phyloP scores from a whole-genome alignment of 2,113 vertebrate genomes.

The Xiphophorus couchianus region DNA sequence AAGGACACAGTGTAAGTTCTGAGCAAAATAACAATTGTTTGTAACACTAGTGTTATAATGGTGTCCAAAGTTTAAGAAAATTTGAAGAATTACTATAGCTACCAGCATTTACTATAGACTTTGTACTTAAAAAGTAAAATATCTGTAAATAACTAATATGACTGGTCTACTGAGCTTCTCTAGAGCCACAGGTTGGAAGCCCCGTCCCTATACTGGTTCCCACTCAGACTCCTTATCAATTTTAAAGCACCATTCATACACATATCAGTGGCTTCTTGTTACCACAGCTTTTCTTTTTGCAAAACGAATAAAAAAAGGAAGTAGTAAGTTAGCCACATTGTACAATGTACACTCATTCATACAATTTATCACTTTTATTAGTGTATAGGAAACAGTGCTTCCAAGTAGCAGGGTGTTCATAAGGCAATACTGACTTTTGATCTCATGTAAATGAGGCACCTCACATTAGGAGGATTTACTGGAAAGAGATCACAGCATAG shows the following conservation, averaged over 20 bases:
- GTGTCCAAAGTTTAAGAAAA: too few relatives aligned
- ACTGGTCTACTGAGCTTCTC: too few relatives aligned
- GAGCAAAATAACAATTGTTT: too few relatives aligned
- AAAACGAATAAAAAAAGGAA: too few relatives aligned
- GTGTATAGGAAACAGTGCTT: background rate
- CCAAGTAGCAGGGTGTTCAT: background rate
- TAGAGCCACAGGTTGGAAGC: background rate
- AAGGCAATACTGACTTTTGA: background rate
- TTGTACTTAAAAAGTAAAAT: too few relatives aligned
- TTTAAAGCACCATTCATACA: background rate
- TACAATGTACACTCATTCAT: background rate
- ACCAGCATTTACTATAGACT: too few relatives aligned
- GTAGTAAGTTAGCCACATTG: background rate
- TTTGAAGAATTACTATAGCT: too few relatives aligned
- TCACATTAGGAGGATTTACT: too few relatives aligned
- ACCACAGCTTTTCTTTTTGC: background rate
- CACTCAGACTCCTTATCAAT: background rate
- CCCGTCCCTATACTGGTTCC: background rate
- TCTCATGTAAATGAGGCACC: background rate
- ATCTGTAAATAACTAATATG: too few relatives aligned
- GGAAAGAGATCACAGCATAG: background rate
- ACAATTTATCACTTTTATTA: background rate
- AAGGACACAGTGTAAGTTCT: too few relatives aligned
- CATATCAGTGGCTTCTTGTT: background rate
- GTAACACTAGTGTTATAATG: too few relatives aligned